These are phyloP conservation scores for Platalea minor DNA, from an alignment of 2,797 vertebrate species.

Conservation along the genomic window DNA sequence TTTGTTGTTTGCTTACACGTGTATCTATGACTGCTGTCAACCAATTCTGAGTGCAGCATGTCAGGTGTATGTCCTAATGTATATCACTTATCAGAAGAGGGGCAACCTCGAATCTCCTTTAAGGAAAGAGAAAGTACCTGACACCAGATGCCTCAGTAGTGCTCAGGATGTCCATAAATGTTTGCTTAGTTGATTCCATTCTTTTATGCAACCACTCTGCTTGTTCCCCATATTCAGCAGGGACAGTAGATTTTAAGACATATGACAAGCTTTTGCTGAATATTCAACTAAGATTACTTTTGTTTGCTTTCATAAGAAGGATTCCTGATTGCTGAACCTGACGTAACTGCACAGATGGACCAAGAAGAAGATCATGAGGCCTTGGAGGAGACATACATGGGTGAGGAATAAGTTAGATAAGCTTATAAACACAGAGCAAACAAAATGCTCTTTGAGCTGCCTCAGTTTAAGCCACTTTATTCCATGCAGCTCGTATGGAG, in stretches of 20 bases:
- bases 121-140: background rate
- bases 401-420: background rate
- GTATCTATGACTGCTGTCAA: background rate
- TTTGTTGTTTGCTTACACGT: background rate
- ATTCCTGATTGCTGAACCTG: background rate
- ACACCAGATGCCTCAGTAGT: background rate
- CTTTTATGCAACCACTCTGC: background rate
- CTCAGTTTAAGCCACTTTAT: background rate
- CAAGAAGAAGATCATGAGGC: background rate
- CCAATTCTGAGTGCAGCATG: rapidly evolving
- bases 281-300: background rate
- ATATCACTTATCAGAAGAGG: background rate
- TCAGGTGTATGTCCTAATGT: background rate
- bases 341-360: background rate
- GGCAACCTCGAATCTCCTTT: background rate
- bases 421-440: background rate
- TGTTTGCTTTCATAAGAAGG: background rate
- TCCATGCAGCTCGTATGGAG: background rate
- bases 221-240: background rate
- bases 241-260: background rate
- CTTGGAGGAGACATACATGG: background rate
- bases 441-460: background rate
- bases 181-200: background rate
- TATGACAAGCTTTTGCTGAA: background rate
- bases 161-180: background rate